Conservation (phyloP, 2,888 invertebrate species). For the Empis stercorea region DNA sequence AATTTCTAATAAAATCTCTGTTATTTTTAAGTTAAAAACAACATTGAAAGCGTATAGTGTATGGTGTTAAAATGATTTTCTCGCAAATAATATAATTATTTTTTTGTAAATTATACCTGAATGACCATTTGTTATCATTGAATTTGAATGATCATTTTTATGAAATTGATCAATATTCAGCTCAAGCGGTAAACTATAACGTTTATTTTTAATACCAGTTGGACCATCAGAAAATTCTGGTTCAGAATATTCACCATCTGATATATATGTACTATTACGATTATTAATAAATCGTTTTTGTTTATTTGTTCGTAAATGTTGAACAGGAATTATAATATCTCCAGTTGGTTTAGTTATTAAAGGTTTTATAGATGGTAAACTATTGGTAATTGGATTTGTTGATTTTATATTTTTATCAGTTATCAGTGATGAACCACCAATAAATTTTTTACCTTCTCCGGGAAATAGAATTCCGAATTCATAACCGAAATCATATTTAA, state of each 20-base stretch:
- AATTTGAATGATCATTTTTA: slow-evolving; percentile 15
- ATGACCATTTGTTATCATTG: no score
- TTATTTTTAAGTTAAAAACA: no score
- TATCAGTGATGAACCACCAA: slow-evolving; percentile 30
- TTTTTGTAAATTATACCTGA: no score
- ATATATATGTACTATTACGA: slow-evolving; percentile 26
- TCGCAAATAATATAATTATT: no score
- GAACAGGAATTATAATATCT: slow-evolving; percentile 53
- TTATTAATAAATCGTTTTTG: slow-evolving; percentile 12
- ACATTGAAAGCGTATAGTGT: no score
- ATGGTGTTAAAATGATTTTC: no score
- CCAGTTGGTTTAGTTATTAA: slow-evolving; percentile 34
- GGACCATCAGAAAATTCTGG: slow-evolving; percentile 34
- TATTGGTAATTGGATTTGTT: slow-evolving; percentile 7
- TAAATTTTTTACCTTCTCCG: slow-evolving; percentile 45
- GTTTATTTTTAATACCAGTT: slow-evolving; percentile 25
- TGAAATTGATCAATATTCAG: slow-evolving; percentile 33
- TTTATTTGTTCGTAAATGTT: slow-evolving; percentile 43
- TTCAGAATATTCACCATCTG: slow-evolving; percentile 50
- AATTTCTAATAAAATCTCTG: no score
- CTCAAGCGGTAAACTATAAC: slow-evolving; percentile 35
- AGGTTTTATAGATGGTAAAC: not conserved
- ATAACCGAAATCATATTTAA: slow-evolving; percentile 71
- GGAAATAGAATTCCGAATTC: slow-evolving; percentile 63
- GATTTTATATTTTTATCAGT: slow-evolving; percentile 13